Percentiles rank a stretch among this genome's conserved stretches.
These are phyloP conservation scores for Syncerus caffer DNA, from an alignment of 2,797 vertebrate genomes.

Conservation along the genomic window DNA sequence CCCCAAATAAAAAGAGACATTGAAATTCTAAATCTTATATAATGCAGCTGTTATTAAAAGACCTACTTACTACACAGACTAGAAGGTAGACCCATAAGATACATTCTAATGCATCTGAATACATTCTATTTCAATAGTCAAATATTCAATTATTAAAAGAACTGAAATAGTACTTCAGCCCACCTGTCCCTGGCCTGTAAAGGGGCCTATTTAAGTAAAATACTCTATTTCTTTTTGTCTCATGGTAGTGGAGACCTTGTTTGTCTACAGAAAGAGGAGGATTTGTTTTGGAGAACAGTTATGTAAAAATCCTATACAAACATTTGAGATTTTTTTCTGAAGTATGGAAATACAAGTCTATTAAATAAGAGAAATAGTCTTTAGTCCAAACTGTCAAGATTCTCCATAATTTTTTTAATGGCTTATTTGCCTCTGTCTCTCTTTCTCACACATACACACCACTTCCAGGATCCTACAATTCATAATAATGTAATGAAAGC, in stretches of 20 bases:
- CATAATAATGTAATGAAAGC: not conserved
- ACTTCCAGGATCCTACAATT: not conserved
- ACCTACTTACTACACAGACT: not conserved
- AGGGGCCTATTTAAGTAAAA: not conserved
- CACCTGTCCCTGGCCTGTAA: not conserved
- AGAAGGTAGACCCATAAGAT: not conserved
- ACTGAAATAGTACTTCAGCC: not conserved
- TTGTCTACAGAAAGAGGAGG: not conserved
- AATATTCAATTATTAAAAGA: not conserved
- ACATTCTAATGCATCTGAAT: not conserved
- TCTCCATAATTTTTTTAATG: not conserved
- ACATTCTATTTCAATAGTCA: not conserved
- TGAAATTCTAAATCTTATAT: conserved; percentile 14
- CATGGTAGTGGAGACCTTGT: not conserved
- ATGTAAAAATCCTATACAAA: not conserved
- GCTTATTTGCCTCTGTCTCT: not conserved
- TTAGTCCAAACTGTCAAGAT: not conserved
- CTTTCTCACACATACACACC: not conserved
- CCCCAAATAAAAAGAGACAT: not conserved
- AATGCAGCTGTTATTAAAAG: not conserved
- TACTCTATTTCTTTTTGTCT: not conserved
- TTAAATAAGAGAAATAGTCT: not conserved
- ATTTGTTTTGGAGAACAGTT: conserved; percentile 19
- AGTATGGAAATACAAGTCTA: not conserved
- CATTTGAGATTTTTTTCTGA: not conserved